Percentiles rank a stretch among this genome's conserved stretches.
phyloP scores from a whole-genome alignment of 1,140 invertebrate species.

The Drosophila auraria region DNA sequence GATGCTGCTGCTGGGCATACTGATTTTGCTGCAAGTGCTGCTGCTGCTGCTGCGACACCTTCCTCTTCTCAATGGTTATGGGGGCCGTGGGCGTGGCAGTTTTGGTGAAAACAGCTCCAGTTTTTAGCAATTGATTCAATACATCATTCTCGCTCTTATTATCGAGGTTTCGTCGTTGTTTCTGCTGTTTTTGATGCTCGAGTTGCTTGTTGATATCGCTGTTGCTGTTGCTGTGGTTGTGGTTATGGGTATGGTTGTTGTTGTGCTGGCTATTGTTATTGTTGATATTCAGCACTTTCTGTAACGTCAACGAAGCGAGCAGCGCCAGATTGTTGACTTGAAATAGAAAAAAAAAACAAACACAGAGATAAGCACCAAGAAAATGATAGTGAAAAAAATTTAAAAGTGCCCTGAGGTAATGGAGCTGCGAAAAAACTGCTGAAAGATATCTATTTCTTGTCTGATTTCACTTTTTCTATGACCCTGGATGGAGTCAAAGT shows the following conservation, averaged over 20 bases:
- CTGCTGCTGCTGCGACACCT: conserved; percentile 48
- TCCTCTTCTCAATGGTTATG: conserved; percentile 62
- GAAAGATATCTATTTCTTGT: conserved; percentile 13
- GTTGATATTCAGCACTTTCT: conserved; percentile 79
- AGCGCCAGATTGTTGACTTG: conserved; percentile 70
- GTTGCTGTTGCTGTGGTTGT: conserved; percentile 28
- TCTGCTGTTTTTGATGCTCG: conserved; percentile 49
- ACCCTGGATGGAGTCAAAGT: conserved; percentile 22
- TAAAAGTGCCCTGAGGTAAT: conserved; percentile 1
- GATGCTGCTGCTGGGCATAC: conserved; percentile 38
- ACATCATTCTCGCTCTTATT: conserved; percentile 65
- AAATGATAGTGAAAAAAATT: conserved; percentile 22
- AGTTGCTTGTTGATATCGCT: conserved; percentile 37
- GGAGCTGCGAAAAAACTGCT: conserved; percentile 2
- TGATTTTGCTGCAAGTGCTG: conserved; percentile 39
- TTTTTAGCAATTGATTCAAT: conserved; percentile 70
- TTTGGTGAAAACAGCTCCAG: conserved; percentile 68
- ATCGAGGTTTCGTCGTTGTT: conserved; percentile 68
- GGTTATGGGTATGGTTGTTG: conserved; percentile 26
- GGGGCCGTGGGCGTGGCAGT: conserved; percentile 54
- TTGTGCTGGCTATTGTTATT: conserved; percentile 62
- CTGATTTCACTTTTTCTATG: conserved; percentile 23
- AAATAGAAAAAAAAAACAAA: conserved; percentile 34
- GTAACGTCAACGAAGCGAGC: conserved; percentile 72
- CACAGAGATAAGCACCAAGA: conserved; percentile 24